Evolutionary conservation across 2,797 vertebrate genomes (phyloP).

Genomic region (Gadopsis bispinosus): DNA sequence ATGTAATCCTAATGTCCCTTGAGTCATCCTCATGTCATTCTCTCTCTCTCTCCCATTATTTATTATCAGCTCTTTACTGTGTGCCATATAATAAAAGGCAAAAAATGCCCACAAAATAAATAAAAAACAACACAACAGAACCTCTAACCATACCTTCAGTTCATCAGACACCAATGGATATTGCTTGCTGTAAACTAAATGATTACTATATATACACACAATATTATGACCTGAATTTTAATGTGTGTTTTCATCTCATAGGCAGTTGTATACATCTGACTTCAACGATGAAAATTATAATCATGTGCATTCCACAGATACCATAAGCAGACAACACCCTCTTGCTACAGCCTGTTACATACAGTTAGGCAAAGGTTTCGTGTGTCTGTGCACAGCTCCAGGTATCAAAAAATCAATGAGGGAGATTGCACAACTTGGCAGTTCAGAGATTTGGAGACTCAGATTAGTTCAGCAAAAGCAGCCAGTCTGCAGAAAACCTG

Average conservation of each 20-base stretch:
- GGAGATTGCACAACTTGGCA: slow-evolving; percentile 45
- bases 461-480: slow-evolving; percentile 11
- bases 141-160: not conserved
- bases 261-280: not conserved
- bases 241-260: not conserved
- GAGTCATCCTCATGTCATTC: not conserved
- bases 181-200: not conserved
- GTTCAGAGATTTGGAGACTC: slow-evolving; percentile 12
- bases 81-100: not conserved
- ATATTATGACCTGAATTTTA: not conserved
- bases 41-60: not conserved
- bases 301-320: slow-evolving; percentile 30
- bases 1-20: not conserved
- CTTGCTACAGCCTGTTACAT: slow-evolving; percentile 26
- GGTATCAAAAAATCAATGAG: slow-evolving; percentile 48
- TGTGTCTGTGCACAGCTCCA: slow-evolving; percentile 27
- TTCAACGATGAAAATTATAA: slow-evolving; percentile 29
- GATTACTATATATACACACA: too few relatives aligned
- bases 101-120: not conserved
- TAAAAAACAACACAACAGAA: not conserved
- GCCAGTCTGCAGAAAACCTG: not conserved
- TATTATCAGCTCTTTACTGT: not conserved
- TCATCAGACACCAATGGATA: not conserved
- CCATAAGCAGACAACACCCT: slow-evolving; percentile 19
- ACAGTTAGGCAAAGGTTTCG: slow-evolving; percentile 9